Evolutionary conservation across 2,888 invertebrate species (phyloP).

Genomic region (Leptarthrus brevirostris): DNA sequence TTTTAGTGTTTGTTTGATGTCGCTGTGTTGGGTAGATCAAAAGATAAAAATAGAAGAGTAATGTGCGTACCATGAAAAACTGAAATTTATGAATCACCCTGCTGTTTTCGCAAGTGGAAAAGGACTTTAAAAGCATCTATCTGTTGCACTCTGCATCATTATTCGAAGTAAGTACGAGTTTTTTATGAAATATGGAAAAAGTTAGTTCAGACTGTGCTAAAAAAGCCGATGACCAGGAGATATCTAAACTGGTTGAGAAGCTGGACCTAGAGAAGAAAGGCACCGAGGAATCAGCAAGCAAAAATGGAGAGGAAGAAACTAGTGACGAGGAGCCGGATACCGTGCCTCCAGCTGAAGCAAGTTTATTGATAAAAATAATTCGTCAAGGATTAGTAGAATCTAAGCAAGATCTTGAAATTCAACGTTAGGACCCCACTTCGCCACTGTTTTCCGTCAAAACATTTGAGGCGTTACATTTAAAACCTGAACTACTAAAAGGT

Average conservation of each 20-base stretch:
- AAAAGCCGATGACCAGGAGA: constrained; percentile 64
- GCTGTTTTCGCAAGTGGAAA: too few relatives aligned
- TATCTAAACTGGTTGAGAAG: constrained; percentile 60
- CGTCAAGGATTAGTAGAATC: constrained; percentile 88
- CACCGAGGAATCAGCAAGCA: neutral
- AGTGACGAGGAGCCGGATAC: constrained; percentile 59
- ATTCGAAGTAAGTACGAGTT: too few relatives aligned
- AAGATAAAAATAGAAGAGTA: too few relatives aligned
- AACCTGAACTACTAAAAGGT: constrained; percentile 91
- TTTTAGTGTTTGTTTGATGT: too few relatives aligned
- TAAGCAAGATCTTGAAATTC: constrained; percentile 88
- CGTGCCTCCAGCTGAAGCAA: constrained; percentile 78
- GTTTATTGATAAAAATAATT: constrained; percentile 89
- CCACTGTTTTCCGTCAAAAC: constrained; percentile 93
- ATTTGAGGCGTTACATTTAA: constrained; percentile 87
- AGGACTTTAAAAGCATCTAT: too few relatives aligned
- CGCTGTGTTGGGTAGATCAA: too few relatives aligned
- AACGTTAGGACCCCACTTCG: constrained; percentile 91
- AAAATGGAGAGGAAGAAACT: constrained; percentile 19
- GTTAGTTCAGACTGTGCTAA: constrained; percentile 61
- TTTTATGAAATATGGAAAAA: constrained; percentile 8
- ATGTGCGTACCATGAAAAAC: too few relatives aligned
- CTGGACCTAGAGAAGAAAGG: constrained; percentile 55
- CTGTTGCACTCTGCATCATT: too few relatives aligned
- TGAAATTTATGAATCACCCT: too few relatives aligned